phyloP scores from a whole-genome alignment of 1,140 invertebrate genomes.

The Ceratina australensis region DNA sequence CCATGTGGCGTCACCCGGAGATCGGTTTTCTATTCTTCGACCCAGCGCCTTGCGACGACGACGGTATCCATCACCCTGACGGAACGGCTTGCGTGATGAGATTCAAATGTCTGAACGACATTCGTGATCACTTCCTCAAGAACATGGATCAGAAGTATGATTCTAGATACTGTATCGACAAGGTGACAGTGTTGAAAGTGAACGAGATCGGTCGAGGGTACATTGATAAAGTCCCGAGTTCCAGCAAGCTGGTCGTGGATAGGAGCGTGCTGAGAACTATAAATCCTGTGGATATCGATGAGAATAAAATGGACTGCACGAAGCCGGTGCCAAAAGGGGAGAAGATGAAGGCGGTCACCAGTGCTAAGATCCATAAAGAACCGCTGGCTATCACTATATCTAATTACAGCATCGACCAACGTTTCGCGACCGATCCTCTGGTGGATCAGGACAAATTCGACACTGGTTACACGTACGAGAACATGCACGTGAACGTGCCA shows the following conservation, averaged over 20 bases:
- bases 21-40: slow-evolving; percentile 66
- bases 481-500: slow-evolving; percentile 69
- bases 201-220: slow-evolving; percentile 36
- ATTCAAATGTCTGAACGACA: slow-evolving; percentile 58
- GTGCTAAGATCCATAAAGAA: slow-evolving; percentile 55
- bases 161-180: slow-evolving; percentile 69
- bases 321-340: slow-evolving; percentile 50
- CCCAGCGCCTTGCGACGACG: slow-evolving; percentile 56
- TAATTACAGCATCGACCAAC: slow-evolving; percentile 65
- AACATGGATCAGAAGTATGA: slow-evolving; percentile 59
- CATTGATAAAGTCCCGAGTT: slow-evolving; percentile 5
- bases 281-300: slow-evolving; percentile 55
- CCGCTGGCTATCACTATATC: slow-evolving; percentile 69
- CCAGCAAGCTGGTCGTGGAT: slow-evolving; percentile 26
- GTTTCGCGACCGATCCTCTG: slow-evolving; percentile 61
- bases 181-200: slow-evolving; percentile 56
- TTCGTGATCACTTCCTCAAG: slow-evolving; percentile 60
- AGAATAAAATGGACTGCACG: slow-evolving; percentile 60
- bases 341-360: not conserved
- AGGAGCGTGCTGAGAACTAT: slow-evolving; percentile 53
- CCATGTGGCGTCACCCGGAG: slow-evolving; percentile 62
- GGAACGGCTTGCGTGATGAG: slow-evolving; percentile 66
- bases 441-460: slow-evolving; percentile 61
- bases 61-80: slow-evolving; percentile 32
- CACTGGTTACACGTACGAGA: slow-evolving; percentile 67